Base-by-base conservation (phyloP, 2,797 vertebrate genomes). In the Clarias pachynema region DNA sequence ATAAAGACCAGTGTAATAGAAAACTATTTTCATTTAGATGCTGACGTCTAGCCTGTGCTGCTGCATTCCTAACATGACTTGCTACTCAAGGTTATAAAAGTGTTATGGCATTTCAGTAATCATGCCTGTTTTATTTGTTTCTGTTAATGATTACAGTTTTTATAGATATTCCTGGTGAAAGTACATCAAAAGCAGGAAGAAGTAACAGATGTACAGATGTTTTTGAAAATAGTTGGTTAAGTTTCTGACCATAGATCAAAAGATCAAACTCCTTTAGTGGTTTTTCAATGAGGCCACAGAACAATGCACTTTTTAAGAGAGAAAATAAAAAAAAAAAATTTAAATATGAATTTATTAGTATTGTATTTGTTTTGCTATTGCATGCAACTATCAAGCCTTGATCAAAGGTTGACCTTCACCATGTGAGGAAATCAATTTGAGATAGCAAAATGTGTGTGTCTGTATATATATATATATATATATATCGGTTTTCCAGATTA, bases 1-100 rank as follows among this genome's bases (percentile, higher is more conserved):
- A 68, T 29, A 26, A 70, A 65, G 31, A 20, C 3, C 31, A 62
- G 2, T 40, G 31, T 62, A 37, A 79, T 62, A 60, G 49, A 5
- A 78, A 59, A 0, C 44, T 88, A 75, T 88, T 86, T 83, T 49
- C 18, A 77, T 86, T 81, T 68, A 29, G 83, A 84, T 26, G 66
- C 44, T 60, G 40, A 77, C 18, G 62, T 77, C 24, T 37, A 37
- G 37, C 85, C 16, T 44, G 86, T 72, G 44, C 31, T 26, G 49
- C 83, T 73, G 70, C 83, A 86, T 88, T 89, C 85, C 81, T 85
- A 24, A 49, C 14, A 77, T 60, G 2, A 66, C 53, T 7, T 22
- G 15, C 15, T 15, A 44, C 44, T 63, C 26, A 10, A 26, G 15
- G 24, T 63, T 63, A 44, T 44, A 24, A 24, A 5, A 60, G 31